These are phyloP conservation scores for Muscicapa comitata DNA, from an alignment of 2,797 vertebrate species.

Conservation along the genomic window DNA sequence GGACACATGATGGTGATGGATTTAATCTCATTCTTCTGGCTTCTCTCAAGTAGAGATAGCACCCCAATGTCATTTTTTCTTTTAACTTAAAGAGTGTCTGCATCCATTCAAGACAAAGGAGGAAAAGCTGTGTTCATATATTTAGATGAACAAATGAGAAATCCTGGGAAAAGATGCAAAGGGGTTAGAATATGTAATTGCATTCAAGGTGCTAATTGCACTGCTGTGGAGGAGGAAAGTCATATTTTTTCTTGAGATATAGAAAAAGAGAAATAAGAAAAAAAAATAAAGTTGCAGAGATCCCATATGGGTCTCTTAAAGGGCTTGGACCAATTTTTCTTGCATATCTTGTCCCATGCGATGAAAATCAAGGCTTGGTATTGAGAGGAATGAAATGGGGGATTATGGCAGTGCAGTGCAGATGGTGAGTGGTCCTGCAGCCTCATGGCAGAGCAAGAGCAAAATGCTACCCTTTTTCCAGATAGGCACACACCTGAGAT, in stretches of 20 bases:
- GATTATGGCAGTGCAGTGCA: neutral
- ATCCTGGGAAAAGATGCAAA: neutral
- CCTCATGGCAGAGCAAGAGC: neutral
- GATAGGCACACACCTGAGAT: neutral
- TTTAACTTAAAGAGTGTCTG: conserved; percentile 22
- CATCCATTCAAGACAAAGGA: neutral
- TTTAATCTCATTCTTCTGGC: conserved; percentile 43
- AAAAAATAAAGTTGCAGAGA: neutral
- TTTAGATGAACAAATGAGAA: conserved; percentile 4
- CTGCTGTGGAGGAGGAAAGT: neutral
- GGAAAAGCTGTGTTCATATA: neutral
- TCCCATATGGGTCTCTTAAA: neutral
- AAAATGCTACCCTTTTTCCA: neutral
- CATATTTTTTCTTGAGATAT: neutral
- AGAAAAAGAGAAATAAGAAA: neutral
- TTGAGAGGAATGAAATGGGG: neutral
- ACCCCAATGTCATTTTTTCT: conserved; percentile 33
- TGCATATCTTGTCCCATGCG: neutral
- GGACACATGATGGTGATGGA: neutral
- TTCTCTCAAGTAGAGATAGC: conserved; percentile 56
- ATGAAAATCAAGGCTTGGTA: neutral
- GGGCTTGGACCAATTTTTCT: neutral
- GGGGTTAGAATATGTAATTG: neutral
- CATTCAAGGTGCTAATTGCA: neutral
- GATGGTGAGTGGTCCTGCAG: neutral